A percentile compares a stretch with the other conserved stretches of the same genome.
Evolutionary conservation across 2,888 invertebrate genomes (phyloP).

Genomic region (Idaea biselata): DNA sequence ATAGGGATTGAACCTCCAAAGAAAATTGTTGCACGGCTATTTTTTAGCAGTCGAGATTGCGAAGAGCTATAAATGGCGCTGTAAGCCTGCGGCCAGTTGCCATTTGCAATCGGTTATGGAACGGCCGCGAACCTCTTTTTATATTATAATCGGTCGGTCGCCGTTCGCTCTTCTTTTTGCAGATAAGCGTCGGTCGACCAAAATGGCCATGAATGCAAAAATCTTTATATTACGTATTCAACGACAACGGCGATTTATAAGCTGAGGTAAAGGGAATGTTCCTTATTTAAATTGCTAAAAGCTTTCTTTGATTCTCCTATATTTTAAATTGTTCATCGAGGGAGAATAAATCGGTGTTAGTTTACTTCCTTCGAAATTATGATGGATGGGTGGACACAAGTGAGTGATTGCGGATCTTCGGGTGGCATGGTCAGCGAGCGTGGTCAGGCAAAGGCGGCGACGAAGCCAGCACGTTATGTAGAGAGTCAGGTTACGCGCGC

Average conservation of each 20-base stretch:
- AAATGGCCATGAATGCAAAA: constrained; percentile 56
- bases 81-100: constrained; percentile 70
- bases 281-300: constrained; percentile 14
- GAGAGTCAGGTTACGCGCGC: constrained; percentile 51
- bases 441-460: constrained; percentile 23
- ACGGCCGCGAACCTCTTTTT: constrained; percentile 76
- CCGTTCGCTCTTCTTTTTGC: constrained; percentile 65
- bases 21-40: constrained; percentile 66
- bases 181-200: constrained; percentile 54
- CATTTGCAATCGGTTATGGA: constrained; percentile 80
- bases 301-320: constrained; percentile 7
- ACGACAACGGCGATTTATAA: constrained; percentile 22
- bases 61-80: constrained; percentile 73
- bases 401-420: constrained; percentile 14
- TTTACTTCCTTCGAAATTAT: constrained; percentile 33
- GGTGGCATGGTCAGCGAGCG: constrained; percentile 30
- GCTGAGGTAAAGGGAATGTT: constrained; percentile 7
- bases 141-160: constrained; percentile 75
- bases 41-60: constrained; percentile 76
- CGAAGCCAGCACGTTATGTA: background rate
- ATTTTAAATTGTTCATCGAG: constrained; percentile 12
- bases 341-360: constrained; percentile 25
- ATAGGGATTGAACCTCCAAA: constrained; percentile 57
- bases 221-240: constrained; percentile 40
- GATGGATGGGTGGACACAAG: constrained; percentile 27